Conservation (phyloP, 2,888 invertebrate genomes). For the Alcis repandata region DNA sequence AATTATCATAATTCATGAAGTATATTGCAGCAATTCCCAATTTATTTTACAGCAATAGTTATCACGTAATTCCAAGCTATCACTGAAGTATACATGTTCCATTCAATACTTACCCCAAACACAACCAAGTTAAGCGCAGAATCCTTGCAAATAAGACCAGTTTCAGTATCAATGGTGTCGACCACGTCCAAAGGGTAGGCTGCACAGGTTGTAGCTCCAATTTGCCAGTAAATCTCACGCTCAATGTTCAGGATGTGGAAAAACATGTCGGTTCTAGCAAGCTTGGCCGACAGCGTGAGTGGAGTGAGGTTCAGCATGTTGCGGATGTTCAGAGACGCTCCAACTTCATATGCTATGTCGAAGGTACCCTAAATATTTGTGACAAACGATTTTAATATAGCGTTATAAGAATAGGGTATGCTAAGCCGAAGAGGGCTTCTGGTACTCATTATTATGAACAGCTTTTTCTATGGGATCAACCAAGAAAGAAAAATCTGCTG, state of each 20-base stretch:
- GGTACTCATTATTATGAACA: too few species aligned
- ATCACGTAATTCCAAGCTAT: neutral
- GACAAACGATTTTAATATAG: neutral
- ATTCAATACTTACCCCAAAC: constrained; percentile 92
- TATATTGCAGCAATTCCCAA: too few species aligned
- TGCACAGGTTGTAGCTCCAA: constrained; percentile 98
- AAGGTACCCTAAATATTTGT: constrained; percentile 90
- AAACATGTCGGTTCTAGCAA: constrained; percentile 97
- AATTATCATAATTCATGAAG: too few species aligned
- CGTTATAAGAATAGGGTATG: too few species aligned
- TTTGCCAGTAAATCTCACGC: constrained; percentile 98
- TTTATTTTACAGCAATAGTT: too few species aligned
- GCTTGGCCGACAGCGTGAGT: constrained; percentile 96
- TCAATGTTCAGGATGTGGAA: constrained; percentile 98
- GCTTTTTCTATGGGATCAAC: too few species aligned
- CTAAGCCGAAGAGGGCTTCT: too few species aligned
- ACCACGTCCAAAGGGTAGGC: constrained; percentile 98
- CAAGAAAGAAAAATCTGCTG: too few species aligned
- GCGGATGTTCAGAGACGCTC: constrained; percentile 94
- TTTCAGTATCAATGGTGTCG: constrained; percentile 97
- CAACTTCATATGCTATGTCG: constrained; percentile 97
- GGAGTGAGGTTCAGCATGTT: constrained; percentile 96
- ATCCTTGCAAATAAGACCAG: constrained; percentile 97
- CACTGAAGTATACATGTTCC: neutral
- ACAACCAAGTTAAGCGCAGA: constrained; percentile 98